phyloP scores from a whole-genome alignment of 2,888 invertebrate genomes.

The Ommatoiulus sabulosus region DNA sequence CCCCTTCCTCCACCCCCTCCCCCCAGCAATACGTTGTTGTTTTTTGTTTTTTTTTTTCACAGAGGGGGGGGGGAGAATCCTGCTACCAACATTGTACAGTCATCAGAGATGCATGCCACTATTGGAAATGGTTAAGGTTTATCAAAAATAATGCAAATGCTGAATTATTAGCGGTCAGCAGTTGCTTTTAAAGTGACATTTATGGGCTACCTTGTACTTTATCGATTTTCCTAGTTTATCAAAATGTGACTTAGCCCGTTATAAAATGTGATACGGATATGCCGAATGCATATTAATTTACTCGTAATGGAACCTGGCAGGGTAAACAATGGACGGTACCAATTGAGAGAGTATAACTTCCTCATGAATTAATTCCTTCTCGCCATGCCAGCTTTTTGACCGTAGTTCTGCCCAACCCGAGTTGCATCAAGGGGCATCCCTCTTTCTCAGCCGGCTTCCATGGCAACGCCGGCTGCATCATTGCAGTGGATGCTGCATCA shows the following conservation, averaged over 20 bases:
- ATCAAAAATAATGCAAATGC: no score
- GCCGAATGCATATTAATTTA: neutral
- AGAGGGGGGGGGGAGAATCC: no score
- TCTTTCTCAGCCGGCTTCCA: neutral
- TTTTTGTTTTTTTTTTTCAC: no score
- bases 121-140: no score
- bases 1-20: no score
- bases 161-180: no score
- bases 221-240: neutral
- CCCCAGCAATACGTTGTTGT: no score
- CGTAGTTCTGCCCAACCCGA: neutral
- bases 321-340: neutral
- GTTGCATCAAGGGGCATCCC: neutral
- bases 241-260: neutral
- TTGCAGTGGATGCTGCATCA: slow-evolving; percentile 45
- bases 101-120: no score
- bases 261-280: neutral
- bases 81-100: no score
- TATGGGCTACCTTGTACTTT: neutral
- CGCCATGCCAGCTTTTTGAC: neutral
- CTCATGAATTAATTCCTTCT: neutral
- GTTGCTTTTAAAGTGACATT: neutral
- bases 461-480: slow-evolving; percentile 32
- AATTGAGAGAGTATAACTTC: neutral
- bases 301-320: neutral